Conservation (phyloP, 1,140 invertebrate genomes). For the Elymnias hypermnestra region DNA sequence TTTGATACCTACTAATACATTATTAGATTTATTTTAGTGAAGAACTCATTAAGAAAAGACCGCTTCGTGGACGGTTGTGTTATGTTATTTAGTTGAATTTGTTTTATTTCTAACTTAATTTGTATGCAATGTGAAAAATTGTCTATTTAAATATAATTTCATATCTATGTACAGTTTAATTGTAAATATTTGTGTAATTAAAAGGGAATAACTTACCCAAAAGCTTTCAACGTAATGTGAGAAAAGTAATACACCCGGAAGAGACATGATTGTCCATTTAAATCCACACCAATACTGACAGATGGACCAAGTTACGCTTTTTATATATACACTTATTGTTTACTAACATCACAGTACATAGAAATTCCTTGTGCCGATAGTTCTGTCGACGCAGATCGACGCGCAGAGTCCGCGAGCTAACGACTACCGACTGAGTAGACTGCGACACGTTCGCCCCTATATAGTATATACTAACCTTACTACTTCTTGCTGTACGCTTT, state of each 20-base stretch:
- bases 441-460: constrained; percentile 49
- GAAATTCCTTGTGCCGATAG: constrained; percentile 47
- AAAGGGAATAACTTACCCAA: constrained; percentile 71
- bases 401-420: constrained; percentile 24
- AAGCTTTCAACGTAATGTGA: constrained; percentile 65
- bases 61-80: no score
- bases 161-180: no score
- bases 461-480: constrained; percentile 53
- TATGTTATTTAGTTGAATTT: no score
- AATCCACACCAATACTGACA: constrained; percentile 51
- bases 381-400: constrained; percentile 22
- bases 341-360: constrained; percentile 66
- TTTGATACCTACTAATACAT: no score
- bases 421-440: constrained; percentile 43
- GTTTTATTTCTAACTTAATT: no score
- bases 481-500: constrained; percentile 60
- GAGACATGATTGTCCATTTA: constrained; percentile 52
- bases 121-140: no score
- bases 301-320: constrained; percentile 39
- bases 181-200: no score
- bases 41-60: no score
- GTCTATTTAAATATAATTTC: no score
- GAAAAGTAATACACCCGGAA: constrained; percentile 64
- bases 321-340: constrained; percentile 70
- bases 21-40: no score